Evolutionary conservation across 1,140 invertebrate species (phyloP).

Genomic region (Drosophila ercepeae): DNA sequence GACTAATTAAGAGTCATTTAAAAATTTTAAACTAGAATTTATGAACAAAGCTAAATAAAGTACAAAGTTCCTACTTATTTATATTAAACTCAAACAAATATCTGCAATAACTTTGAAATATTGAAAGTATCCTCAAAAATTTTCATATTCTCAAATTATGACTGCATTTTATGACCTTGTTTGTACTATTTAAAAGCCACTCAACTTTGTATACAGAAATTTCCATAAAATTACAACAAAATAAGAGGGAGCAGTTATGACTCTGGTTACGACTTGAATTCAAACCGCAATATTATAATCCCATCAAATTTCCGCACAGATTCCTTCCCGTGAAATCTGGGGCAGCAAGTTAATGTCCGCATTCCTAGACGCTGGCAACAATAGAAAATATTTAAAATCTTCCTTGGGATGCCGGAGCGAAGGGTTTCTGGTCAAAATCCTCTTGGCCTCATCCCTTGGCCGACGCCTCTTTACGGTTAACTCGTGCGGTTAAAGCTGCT

Average conservation of each 20-base stretch:
- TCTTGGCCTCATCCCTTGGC: neutral
- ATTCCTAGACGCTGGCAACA: slow-evolving; percentile 8
- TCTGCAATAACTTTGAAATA: no score
- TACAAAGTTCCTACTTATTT: no score
- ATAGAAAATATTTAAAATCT: slow-evolving; percentile 25
- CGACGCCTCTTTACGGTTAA: slow-evolving; percentile 50
- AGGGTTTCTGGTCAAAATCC: slow-evolving; percentile 5
- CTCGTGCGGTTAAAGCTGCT: slow-evolving; percentile 67
- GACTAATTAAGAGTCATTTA: neutral
- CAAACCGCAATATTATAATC: slow-evolving; percentile 21
- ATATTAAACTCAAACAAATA: no score
- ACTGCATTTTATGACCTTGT: neutral
- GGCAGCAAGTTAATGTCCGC: neutral
- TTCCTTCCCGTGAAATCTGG: slow-evolving; percentile 6
- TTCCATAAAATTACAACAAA: neutral
- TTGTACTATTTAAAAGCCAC: neutral
- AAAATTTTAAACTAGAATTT: no score
- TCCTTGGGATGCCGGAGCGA: slow-evolving; percentile 3
- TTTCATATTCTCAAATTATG: neutral
- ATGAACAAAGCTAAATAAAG: no score
- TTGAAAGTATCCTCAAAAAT: no score
- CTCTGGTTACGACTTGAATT: neutral
- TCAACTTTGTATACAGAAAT: neutral
- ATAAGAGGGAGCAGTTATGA: neutral
- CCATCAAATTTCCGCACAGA: slow-evolving; percentile 9